Conservation (phyloP, 2,888 invertebrate species). For the Allygus modestus region DNA sequence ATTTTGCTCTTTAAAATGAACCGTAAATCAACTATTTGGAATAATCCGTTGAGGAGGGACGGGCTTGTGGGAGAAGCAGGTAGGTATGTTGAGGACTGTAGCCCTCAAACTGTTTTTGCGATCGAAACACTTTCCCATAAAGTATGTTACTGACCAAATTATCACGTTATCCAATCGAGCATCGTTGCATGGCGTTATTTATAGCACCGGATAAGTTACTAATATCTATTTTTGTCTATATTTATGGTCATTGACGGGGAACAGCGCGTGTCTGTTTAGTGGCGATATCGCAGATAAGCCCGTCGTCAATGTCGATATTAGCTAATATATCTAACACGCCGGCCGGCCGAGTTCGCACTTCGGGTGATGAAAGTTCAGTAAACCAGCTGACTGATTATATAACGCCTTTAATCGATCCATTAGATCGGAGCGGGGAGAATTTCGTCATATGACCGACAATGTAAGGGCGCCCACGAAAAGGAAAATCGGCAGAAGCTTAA, state of each 20-base stretch:
- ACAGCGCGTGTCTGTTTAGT: constrained; percentile 6
- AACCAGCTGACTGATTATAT: neutral
- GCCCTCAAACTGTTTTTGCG: too few species aligned
- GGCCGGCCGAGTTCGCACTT: neutral
- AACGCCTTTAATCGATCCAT: neutral
- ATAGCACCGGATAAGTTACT: constrained; percentile 10
- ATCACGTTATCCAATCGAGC: neutral
- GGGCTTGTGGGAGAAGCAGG: too few species aligned
- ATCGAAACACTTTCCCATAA: neutral
- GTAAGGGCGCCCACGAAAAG: too few species aligned
- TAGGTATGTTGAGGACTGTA: too few species aligned
- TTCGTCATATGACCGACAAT: neutral
- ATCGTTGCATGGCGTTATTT: neutral
- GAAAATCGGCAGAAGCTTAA: too few species aligned
- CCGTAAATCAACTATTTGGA: too few species aligned
- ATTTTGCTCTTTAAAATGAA: too few species aligned
- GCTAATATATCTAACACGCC: constrained; percentile 4
- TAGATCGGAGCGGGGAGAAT: neutral
- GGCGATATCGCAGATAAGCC: neutral
- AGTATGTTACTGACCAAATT: neutral
- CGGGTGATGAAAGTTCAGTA: neutral
- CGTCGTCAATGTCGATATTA: neutral
- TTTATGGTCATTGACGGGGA: neutral
- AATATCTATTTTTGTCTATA: neutral
- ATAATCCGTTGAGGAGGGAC: too few species aligned